Evolutionary conservation across 2,797 vertebrate species (phyloP).

Genomic region (Tapera naevia): DNA sequence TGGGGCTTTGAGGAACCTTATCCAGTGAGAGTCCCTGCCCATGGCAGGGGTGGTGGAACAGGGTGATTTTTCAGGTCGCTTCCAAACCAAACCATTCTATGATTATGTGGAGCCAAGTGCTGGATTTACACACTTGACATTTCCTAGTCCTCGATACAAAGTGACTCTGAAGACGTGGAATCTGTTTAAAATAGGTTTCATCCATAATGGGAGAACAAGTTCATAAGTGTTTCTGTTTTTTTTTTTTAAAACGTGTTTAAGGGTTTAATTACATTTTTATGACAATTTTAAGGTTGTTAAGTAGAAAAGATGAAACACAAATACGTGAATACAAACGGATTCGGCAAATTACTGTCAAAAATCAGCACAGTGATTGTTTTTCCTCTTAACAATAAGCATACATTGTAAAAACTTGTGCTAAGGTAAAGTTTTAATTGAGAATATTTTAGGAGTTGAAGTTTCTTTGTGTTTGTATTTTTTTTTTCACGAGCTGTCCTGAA

Average conservation of each 20-base stretch:
- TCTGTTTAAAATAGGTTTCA: not conserved
- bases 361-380: not conserved
- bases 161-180: not conserved
- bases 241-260: not conserved
- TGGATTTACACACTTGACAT: not conserved
- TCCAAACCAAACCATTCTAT: too few relatives aligned
- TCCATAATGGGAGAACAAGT: not conserved
- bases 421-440: constrained; percentile 52
- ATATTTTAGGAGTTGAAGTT: not conserved
- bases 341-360: constrained; percentile 28
- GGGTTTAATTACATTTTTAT: constrained; percentile 34
- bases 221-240: not conserved
- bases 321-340: not conserved
- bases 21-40: too few relatives aligned
- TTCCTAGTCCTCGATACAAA: not conserved
- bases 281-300: not conserved
- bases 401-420: not conserved
- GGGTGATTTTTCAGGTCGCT: too few relatives aligned
- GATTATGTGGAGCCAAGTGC: not conserved
- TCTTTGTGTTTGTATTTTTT: not conserved
- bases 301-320: not conserved
- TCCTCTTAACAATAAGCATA: not conserved
- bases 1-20: too few relatives aligned
- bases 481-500: not conserved
- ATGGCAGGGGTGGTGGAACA: too few relatives aligned